A percentile compares a stretch with the other conserved stretches of the same genome.
Conservation (phyloP, 2,888 invertebrate genomes). For the Alsophila aescularia region DNA sequence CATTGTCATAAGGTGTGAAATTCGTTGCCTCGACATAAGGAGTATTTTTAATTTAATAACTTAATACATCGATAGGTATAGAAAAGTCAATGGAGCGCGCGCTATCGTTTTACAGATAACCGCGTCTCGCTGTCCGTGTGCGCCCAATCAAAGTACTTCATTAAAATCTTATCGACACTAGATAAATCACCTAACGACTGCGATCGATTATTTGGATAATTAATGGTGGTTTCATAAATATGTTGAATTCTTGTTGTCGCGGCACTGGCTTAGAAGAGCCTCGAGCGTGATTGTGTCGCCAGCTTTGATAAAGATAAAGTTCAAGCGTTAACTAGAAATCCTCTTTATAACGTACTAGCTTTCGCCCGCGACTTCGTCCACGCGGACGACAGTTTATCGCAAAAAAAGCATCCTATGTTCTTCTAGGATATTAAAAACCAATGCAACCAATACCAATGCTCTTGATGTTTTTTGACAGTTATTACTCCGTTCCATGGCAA, state of each 20-base stretch:
- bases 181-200: conserved; percentile 83
- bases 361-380: too few species aligned
- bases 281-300: conserved; percentile 53
- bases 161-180: conserved; percentile 84
- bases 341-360: conserved; percentile 22
- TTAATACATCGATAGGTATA: conserved; percentile 79
- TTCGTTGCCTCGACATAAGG: conserved; percentile 39
- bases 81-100: conserved; percentile 73
- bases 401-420: too few species aligned
- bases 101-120: conserved; percentile 76
- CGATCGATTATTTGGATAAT: conserved; percentile 84
- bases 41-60: conserved; percentile 83
- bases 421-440: too few species aligned
- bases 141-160: conserved; percentile 84
- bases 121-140: conserved; percentile 71
- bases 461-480: too few species aligned
- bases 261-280: conserved; percentile 58
- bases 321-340: conserved; percentile 38
- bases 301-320: conserved; percentile 38
- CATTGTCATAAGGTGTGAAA: conserved; percentile 52
- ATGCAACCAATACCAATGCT: too few species aligned
- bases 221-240: conserved; percentile 79
- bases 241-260: conserved; percentile 71
- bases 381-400: too few species aligned
- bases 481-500: too few species aligned